Evolutionary conservation across 2,797 vertebrate genomes (phyloP).

Genomic region (Ptychobarbus kaznakovi): DNA sequence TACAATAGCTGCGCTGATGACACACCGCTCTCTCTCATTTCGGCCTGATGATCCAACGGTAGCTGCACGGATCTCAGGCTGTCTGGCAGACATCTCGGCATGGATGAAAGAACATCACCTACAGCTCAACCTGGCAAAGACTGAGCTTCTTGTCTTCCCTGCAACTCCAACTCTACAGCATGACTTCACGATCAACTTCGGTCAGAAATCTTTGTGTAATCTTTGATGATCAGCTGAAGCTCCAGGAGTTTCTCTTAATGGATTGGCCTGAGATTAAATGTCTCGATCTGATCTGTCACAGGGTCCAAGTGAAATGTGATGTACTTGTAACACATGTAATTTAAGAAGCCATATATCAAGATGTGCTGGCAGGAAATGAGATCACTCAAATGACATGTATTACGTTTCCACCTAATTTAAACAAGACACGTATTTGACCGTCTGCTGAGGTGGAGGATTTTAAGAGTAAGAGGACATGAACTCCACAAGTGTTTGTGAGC

Average conservation of each 20-base stretch:
- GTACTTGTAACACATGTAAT: slow-evolving; percentile 6
- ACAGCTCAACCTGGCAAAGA: too few relatives aligned
- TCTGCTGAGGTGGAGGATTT: not conserved
- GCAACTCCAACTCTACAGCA: too few relatives aligned
- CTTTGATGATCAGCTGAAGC: not conserved
- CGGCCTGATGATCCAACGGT: too few relatives aligned
- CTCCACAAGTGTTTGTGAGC: not conserved
- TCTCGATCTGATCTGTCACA: not conserved
- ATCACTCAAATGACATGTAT: slow-evolving; percentile 11
- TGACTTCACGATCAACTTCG: too few relatives aligned
- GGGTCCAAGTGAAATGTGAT: slow-evolving; percentile 21
- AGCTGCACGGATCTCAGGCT: too few relatives aligned
- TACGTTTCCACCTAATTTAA: not conserved
- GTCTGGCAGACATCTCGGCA: too few relatives aligned
- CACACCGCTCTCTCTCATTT: too few relatives aligned
- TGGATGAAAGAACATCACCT: too few relatives aligned
- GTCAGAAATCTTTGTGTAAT: too few relatives aligned
- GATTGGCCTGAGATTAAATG: slow-evolving; percentile 7
- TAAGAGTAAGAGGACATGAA: not conserved
- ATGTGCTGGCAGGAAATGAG: slow-evolving; percentile 8
- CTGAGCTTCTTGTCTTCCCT: too few relatives aligned
- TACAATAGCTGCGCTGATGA: too few relatives aligned
- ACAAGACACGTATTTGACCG: not conserved
- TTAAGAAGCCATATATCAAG: slow-evolving; percentile 14
- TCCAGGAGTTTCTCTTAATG: not conserved